Percentiles rank a stretch among this genome's conserved stretches.
phyloP scores from a whole-genome alignment of 37 sponge, comb jelly and placozoan genomes.

The Chondrosia reniformis region DNA sequence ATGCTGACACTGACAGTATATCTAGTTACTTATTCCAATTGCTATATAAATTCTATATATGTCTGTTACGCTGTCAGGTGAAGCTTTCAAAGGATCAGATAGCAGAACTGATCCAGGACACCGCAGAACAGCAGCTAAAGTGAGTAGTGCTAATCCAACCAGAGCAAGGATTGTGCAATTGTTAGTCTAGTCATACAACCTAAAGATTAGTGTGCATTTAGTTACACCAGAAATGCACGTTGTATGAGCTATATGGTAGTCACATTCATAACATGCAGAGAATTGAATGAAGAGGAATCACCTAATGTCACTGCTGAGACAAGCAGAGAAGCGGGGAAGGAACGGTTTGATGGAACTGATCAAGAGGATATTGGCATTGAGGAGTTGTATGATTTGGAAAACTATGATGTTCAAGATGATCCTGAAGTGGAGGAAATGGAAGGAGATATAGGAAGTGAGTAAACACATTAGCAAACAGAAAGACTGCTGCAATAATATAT shows the following conservation, averaged over 20 bases:
- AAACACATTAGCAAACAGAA: neutral
- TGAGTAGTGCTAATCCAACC: neutral
- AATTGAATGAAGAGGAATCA: slow-evolving; percentile 1
- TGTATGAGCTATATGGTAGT: too few species aligned
- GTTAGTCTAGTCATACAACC: too few species aligned
- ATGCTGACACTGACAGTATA: too few species aligned
- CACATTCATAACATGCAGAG: too few species aligned
- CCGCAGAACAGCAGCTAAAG: neutral
- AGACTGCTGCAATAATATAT: neutral
- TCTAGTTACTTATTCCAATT: too few species aligned
- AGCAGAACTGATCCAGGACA: slow-evolving; percentile 13
- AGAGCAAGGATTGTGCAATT: neutral
- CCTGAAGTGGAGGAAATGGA: slow-evolving; percentile 26
- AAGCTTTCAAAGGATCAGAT: slow-evolving; percentile 43
- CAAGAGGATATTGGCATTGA: slow-evolving; percentile 38
- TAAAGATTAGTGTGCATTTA: too few species aligned
- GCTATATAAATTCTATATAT: too few species aligned
- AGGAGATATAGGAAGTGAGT: slow-evolving; percentile 5
- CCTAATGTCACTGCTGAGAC: neutral
- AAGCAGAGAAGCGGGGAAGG: neutral
- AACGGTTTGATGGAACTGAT: neutral
- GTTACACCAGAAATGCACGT: too few species aligned
- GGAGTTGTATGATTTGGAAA: slow-evolving; percentile 45
- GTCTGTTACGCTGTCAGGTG: slow-evolving; percentile 53
- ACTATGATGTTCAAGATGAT: slow-evolving; percentile 52